Conservation (phyloP, 2,888 invertebrate genomes). For the Magallana nippona region DNA sequence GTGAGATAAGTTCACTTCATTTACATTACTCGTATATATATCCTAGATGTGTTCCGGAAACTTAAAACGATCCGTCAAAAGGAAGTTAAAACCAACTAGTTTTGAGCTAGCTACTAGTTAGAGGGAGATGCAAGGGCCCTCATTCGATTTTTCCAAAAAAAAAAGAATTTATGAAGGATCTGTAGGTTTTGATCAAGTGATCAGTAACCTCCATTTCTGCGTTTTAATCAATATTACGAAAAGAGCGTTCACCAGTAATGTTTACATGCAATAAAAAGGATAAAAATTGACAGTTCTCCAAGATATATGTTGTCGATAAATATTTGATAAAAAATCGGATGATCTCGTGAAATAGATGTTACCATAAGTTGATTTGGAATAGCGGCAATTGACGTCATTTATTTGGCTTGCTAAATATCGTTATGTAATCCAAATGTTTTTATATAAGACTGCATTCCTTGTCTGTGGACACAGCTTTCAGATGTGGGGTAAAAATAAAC, state of each 20-base stretch:
- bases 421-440: constrained; percentile 13
- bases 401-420: not conserved
- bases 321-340: constrained; percentile 29
- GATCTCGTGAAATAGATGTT: not conserved
- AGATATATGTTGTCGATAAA: constrained; percentile 27
- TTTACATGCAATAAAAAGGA: constrained; percentile 29
- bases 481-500: constrained; percentile 15
- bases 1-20: no score
- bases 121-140: not conserved
- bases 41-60: not conserved
- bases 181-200: constrained; percentile 3
- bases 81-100: not conserved
- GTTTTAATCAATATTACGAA: constrained; percentile 28
- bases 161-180: constrained; percentile 9
- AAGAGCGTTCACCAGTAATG: constrained; percentile 24
- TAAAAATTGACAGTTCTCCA: constrained; percentile 32
- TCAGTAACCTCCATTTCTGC: not conserved
- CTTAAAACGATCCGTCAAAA: not conserved
- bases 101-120: not conserved
- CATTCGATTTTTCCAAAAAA: no score
- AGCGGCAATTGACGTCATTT: constrained; percentile 9
- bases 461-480: not conserved
- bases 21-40: no score
- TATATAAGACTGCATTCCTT: not conserved
- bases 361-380: constrained; percentile 1